Conservation (phyloP, 2,888 invertebrate species). For the Nymphalis c-album region DNA sequence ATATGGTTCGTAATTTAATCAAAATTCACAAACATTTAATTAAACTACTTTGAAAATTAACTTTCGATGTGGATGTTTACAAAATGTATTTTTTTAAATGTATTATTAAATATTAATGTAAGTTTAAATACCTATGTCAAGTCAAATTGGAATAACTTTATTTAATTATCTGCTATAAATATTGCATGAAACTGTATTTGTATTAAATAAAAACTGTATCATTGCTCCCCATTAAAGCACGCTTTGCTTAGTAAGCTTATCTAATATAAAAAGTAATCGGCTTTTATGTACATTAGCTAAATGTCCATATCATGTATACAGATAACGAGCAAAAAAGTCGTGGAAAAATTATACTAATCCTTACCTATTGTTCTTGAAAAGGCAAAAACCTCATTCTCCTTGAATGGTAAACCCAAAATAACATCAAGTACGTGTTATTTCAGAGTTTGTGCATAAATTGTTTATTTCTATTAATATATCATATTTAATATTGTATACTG, state of each 20-base stretch:
- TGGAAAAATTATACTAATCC: conserved; percentile 14
- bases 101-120: too few relatives aligned
- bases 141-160: too few relatives aligned
- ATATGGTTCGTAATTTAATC: too few relatives aligned
- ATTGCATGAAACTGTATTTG: not conserved
- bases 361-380: conserved; percentile 29
- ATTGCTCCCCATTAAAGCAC: not conserved
- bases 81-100: too few relatives aligned
- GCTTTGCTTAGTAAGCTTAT: conserved; percentile 1
- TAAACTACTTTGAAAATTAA: too few relatives aligned
- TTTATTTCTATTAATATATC: not conserved
- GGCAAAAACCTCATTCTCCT: conserved; percentile 24
- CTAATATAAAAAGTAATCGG: conserved; percentile 13
- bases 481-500: too few relatives aligned
- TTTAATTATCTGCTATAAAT: too few relatives aligned
- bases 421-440: not conserved
- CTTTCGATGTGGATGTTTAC: too few relatives aligned
- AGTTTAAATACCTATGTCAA: too few relatives aligned
- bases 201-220: not conserved
- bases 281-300: conserved; percentile 16
- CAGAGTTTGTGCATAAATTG: not conserved
- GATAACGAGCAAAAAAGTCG: conserved; percentile 25
- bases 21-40: too few relatives aligned
- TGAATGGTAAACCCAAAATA: conserved; percentile 1
- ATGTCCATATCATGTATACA: conserved; percentile 16